A percentile compares a stretch with the other conserved stretches of the same genome.
These are phyloP conservation scores for Aelia acuminata DNA, from an alignment of 2,888 invertebrate genomes.

Conservation along the genomic window DNA sequence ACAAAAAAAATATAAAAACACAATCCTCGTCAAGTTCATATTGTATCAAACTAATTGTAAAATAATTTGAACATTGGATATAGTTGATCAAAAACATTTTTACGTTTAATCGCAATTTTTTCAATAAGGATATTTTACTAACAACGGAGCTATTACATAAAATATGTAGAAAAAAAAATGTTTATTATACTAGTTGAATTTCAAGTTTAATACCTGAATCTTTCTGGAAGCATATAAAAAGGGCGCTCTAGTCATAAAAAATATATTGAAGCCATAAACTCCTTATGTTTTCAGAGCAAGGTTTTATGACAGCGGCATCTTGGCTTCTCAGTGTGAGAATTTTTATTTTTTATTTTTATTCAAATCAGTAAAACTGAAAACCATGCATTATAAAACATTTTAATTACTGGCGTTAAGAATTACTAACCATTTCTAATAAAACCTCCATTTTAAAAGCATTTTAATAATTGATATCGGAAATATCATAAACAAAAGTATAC, in stretches of 20 bases:
- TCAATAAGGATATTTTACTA: too few relatives aligned
- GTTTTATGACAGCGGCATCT: not conserved
- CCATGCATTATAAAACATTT: not conserved
- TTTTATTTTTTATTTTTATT: not conserved
- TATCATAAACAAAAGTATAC: too few relatives aligned
- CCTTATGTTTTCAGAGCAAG: constrained; percentile 3
- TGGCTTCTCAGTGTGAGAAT: not conserved
- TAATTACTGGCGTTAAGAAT: not conserved
- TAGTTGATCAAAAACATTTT: too few relatives aligned
- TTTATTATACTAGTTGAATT: not conserved
- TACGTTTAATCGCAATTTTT: too few relatives aligned
- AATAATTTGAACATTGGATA: too few relatives aligned
- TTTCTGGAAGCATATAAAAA: not conserved
- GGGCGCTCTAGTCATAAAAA: not conserved
- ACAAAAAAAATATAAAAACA: too few relatives aligned
- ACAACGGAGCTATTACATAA: too few relatives aligned
- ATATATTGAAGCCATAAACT: constrained; percentile 15
- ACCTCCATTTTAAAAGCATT: not conserved
- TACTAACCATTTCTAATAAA: not conserved
- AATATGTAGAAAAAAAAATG: not conserved
- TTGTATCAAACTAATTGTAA: too few relatives aligned
- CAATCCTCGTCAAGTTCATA: too few relatives aligned
- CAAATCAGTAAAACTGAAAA: not conserved
- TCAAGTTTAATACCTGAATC: not conserved
- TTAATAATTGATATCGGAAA: too few relatives aligned